These are phyloP conservation scores for Atta texana DNA, from an alignment of 1,140 invertebrate genomes.

Conservation along the genomic window DNA sequence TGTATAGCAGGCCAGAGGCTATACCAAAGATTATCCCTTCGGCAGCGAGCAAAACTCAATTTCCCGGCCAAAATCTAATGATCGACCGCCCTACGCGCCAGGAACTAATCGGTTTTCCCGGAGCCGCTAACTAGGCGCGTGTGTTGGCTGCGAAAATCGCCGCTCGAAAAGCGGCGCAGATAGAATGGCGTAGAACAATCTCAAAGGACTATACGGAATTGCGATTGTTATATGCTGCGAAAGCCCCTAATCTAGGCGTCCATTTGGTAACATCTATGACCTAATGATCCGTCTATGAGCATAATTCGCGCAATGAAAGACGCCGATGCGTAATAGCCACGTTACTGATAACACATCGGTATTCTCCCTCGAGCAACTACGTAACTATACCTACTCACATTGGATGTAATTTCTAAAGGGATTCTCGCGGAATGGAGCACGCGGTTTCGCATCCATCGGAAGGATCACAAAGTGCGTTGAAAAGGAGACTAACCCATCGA, in stretches of 20 bases:
- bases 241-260: slow-evolving; percentile 40
- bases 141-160: slow-evolving; percentile 44
- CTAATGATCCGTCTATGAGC: slow-evolving; percentile 59
- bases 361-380: slow-evolving; percentile 43
- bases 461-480: neutral
- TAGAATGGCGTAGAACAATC: neutral
- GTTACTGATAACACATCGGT: slow-evolving; percentile 49
- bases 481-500: neutral
- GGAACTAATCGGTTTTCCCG: slow-evolving; percentile 81
- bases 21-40: slow-evolving; percentile 83
- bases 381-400: neutral
- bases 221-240: slow-evolving; percentile 44
- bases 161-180: slow-evolving; percentile 32
- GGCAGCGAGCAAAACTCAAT: slow-evolving; percentile 83
- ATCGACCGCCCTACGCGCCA: slow-evolving; percentile 76
- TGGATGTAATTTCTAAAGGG: slow-evolving; percentile 38
- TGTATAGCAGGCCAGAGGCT: slow-evolving; percentile 73
- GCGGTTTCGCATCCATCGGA: slow-evolving; percentile 12
- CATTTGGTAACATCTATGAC: slow-evolving; percentile 62
- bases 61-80: slow-evolving; percentile 84
- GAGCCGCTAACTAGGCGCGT: slow-evolving; percentile 64
- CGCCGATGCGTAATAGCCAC: slow-evolving; percentile 51
- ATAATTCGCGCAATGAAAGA: slow-evolving; percentile 46
- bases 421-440: slow-evolving; percentile 20
- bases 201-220: slow-evolving; percentile 30